phyloP scores from a whole-genome alignment of 2,888 invertebrate genomes.

The Cryptocephalus moraei region DNA sequence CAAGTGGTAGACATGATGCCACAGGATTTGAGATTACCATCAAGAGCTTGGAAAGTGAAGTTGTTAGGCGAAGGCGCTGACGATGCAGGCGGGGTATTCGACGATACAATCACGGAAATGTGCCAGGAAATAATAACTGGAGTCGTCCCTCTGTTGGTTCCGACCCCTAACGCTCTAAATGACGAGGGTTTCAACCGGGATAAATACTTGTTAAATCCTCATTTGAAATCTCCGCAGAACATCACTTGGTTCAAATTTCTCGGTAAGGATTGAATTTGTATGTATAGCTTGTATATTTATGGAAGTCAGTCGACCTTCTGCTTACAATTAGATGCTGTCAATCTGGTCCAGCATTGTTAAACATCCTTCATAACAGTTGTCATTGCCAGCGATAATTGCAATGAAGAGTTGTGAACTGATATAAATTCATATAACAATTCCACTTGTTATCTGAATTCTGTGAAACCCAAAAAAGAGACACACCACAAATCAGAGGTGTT shows the following conservation, averaged over 20 bases:
- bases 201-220: constrained; percentile 50
- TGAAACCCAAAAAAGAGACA: too few species aligned
- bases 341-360: too few species aligned
- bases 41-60: constrained; percentile 57
- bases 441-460: too few species aligned
- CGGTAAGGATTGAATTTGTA: constrained; percentile 31
- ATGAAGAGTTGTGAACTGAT: too few species aligned
- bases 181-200: constrained; percentile 54
- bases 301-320: too few species aligned
- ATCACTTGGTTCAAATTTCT: constrained; percentile 51
- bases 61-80: constrained; percentile 57
- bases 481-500: too few species aligned
- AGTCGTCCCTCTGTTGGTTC: constrained; percentile 46
- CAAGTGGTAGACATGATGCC: constrained; percentile 51
- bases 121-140: constrained; percentile 51
- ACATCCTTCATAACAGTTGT: too few species aligned
- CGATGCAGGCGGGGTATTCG: constrained; percentile 60
- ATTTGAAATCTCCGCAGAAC: constrained; percentile 43
- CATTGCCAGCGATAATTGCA: too few species aligned
- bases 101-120: constrained; percentile 60
- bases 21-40: constrained; percentile 48
- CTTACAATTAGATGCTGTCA: too few species aligned
- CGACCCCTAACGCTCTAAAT: constrained; percentile 51
- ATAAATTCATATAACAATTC: too few species aligned
- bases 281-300: too few species aligned